A percentile compares a stretch with the other conserved stretches of the same genome.
phyloP scores from a whole-genome alignment of 2,113 vertebrate species.

The Hucho hucho region DNA sequence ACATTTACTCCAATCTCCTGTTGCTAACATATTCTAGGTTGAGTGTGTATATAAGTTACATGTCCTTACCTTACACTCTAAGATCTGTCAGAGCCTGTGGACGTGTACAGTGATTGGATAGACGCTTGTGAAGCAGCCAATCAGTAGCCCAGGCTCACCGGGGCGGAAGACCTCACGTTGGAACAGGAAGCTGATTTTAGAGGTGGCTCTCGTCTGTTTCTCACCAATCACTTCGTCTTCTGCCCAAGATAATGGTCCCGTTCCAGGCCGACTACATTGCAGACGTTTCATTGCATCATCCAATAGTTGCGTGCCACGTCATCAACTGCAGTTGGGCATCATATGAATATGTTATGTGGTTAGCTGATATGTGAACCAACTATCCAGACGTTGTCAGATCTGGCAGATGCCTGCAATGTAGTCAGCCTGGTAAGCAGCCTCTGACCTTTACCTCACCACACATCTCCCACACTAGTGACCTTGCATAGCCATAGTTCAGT shows the following conservation, averaged over 20 bases:
- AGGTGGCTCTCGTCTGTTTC: background rate
- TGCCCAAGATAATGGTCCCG: background rate
- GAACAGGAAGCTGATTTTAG: background rate
- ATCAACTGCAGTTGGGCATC: too few species aligned
- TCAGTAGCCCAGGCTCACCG: constrained; percentile 73
- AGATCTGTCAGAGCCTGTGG: constrained; percentile 94
- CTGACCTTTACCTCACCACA: too few species aligned
- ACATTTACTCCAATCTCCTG: background rate
- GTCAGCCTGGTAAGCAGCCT: too few species aligned
- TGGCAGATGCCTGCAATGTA: too few species aligned
- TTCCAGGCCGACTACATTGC: too few species aligned
- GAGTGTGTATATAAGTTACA: background rate
- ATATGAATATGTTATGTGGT: too few species aligned
- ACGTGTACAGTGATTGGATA: constrained; percentile 97
- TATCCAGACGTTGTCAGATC: too few species aligned
- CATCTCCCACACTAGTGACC: too few species aligned
- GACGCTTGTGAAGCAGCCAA: constrained; percentile 94
- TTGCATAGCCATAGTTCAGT: too few species aligned
- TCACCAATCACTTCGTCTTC: constrained; percentile 1
- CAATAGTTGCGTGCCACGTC: too few species aligned
- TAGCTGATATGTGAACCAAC: too few species aligned
- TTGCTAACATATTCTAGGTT: background rate
- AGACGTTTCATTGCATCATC: too few species aligned
- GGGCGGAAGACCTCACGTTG: constrained; percentile 8
- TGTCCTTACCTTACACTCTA: constrained; percentile 57